A percentile compares a stretch with the other conserved stretches of the same genome.
phyloP scores from a whole-genome alignment of 2,888 invertebrate species.

The Griposia aprilina region DNA sequence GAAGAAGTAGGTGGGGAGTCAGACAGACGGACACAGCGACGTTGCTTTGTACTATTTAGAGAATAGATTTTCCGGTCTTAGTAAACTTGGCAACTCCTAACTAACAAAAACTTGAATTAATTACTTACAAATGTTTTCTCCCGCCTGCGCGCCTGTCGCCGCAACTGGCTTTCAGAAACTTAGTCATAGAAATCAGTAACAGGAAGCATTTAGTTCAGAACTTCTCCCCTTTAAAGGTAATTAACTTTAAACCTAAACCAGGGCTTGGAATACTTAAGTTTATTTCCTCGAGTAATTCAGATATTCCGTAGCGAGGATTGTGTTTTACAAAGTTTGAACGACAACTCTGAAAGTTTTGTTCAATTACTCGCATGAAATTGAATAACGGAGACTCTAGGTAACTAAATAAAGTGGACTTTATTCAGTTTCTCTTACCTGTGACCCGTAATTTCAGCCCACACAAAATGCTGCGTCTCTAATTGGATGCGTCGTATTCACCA shows the following conservation, averaged over 20 bases:
- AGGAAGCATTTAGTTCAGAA: not conserved
- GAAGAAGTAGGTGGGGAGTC: too few species aligned
- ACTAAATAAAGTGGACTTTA: not conserved
- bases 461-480: not conserved
- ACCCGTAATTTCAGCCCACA: not conserved
- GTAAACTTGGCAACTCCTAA: not conserved
- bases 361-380: not conserved
- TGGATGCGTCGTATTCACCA: not conserved
- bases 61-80: not conserved
- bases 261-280: not conserved
- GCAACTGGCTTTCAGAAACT: conserved; percentile 1
- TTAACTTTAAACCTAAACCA: conserved; percentile 13
- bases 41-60: too few species aligned
- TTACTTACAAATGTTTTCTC: conserved; percentile 7
- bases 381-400: not conserved
- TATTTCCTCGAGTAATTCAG: conserved; percentile 10
- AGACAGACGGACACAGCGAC: too few species aligned
- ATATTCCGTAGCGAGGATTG: not conserved
- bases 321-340: conserved; percentile 6
- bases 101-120: conserved; percentile 6
- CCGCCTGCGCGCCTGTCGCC: not conserved
- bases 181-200: conserved; percentile 4
- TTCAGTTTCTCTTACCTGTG: not conserved
- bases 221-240: conserved; percentile 1
- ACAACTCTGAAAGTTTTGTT: not conserved